Percentiles rank a stretch among this genome's conserved stretches.
Evolutionary conservation across 2,888 invertebrate species (phyloP).

Genomic region (Acholoe squamosa): DNA sequence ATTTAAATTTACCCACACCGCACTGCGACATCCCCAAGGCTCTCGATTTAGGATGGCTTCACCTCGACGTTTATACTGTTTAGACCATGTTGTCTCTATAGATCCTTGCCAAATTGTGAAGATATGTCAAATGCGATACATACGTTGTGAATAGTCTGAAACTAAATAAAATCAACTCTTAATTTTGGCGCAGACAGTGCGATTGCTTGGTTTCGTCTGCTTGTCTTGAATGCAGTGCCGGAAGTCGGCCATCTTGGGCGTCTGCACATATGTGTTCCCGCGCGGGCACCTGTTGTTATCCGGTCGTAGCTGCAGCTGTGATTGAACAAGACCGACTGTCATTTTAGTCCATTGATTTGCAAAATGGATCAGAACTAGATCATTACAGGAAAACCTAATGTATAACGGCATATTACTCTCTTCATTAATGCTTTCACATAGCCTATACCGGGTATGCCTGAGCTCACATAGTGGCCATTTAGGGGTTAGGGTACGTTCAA

Average conservation of each 20-base stretch:
- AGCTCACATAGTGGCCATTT: no score
- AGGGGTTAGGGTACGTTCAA: no score
- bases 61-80: not conserved
- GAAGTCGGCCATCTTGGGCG: not conserved
- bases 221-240: not conserved
- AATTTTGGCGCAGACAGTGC: not conserved
- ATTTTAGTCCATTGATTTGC: no score
- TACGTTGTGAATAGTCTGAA: not conserved
- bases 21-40: not conserved
- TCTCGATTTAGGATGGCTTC: not conserved
- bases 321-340: no score
- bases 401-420: no score
- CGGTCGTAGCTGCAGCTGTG: no score
- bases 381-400: no score
- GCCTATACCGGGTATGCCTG: no score
- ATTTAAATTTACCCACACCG: slow-evolving; percentile 58
- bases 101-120: not conserved
- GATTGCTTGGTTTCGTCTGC: not conserved
- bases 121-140: not conserved
- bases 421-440: no score
- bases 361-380: no score
- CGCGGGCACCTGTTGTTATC: no score
- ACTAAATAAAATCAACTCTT: not conserved
- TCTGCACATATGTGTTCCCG: not conserved
- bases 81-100: not conserved